Percentiles rank a stretch among this genome's conserved stretches.
Evolutionary conservation across 2,113 vertebrate species (phyloP).

Genomic region (Motacilla tschutschensis): DNA sequence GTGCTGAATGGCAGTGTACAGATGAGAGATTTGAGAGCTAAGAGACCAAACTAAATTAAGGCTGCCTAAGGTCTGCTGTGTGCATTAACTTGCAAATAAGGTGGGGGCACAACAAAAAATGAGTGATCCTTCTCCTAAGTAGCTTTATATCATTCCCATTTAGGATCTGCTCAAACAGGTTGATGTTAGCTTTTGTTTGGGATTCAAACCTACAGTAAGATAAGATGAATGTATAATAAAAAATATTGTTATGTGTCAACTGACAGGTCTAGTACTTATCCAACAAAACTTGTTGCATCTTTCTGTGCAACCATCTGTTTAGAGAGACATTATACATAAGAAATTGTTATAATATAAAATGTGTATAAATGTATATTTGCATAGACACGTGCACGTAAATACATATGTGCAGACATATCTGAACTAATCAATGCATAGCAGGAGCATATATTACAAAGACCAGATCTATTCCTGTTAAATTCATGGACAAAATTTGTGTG

Average conservation of each 20-base stretch:
- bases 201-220: neutral
- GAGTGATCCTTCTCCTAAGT: neutral
- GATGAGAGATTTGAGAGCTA: neutral
- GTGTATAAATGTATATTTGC: neutral
- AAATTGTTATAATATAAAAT: neutral
- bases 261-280: neutral
- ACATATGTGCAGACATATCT: neutral
- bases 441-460: neutral
- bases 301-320: neutral
- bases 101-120: neutral
- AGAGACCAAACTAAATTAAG: constrained; percentile 24
- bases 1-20: constrained; percentile 48
- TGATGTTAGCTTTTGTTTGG: neutral
- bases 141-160: neutral
- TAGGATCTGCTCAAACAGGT: neutral
- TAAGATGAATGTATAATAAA: neutral
- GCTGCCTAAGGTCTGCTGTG: neutral
- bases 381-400: neutral
- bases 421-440: neutral
- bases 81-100: constrained; percentile 41
- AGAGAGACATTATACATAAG: neutral
- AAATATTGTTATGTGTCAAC: neutral
- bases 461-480: neutral
- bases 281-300: neutral
- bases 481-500: neutral